Base-by-base conservation (phyloP, 2,113 vertebrate species). In the Python bivittatus region DNA sequence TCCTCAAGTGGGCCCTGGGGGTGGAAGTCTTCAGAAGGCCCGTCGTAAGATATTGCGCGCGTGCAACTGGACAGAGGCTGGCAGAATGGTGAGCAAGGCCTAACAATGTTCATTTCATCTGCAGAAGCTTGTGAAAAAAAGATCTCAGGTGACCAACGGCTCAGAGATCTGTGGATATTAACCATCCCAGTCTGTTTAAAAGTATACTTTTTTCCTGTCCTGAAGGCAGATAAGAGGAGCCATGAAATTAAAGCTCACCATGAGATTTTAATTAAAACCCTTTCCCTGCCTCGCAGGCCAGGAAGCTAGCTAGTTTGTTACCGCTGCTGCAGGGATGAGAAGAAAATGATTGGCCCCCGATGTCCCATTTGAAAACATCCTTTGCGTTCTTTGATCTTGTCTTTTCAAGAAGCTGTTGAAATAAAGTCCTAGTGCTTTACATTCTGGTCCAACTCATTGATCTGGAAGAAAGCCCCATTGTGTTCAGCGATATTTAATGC, bases 191-290 rank as follows among this genome's bases (percentile, higher is more conserved):
- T 17, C 83, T 61, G 38, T 84, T 91, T 58, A 57, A 84, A 29
- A 68, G 48, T 54, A 13, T 88, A 20, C 27, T 17, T 11, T 60
- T 60, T 53, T 53, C n/a, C 52, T 57, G 52, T 90, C 68, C 52
- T 90, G 6, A 42, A 83, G 53, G 89, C 89, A 83, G 33, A 23
- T 83, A 90, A 57, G 52, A 57, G 54, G 52, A 72, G 42, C 52
- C 68, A 83, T 83, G 64, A 83, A 83, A 90, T 90, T 90, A 89
- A 89, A 72, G n/a, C 88, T 33, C 53, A 56, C 22, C 68, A 27
- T 56, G 89, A 57, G 22, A 90, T 29, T 83, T 83, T 42, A 90
- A 90, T 83, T 90, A 56, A 90, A 54, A 57, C 4, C 52, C 68
- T 5, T 11, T 33, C 2, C 53, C 29, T 11, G 7, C 20, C 10